A percentile compares a stretch with the other conserved stretches of the same genome.
Conservation (phyloP, 2,888 invertebrate genomes). For the Rhimphoctona megacephalus region DNA sequence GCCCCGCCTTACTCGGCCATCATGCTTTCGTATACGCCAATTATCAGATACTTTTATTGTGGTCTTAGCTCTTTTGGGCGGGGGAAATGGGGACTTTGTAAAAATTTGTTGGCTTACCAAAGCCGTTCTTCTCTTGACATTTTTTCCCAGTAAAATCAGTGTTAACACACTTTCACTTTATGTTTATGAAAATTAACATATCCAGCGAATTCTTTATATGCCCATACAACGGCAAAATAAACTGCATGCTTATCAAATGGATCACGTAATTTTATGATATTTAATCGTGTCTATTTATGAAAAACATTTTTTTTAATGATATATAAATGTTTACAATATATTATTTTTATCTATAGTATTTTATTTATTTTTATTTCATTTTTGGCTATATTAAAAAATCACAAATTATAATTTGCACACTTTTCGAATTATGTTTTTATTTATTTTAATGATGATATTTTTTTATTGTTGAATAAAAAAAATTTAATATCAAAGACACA, state of each 20-base stretch:
- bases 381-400: not conserved
- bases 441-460: no score
- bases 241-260: not conserved
- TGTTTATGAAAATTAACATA: not conserved
- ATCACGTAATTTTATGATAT: not conserved
- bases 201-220: not conserved
- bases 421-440: no score
- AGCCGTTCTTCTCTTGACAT: not conserved
- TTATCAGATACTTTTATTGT: conserved; percentile 80
- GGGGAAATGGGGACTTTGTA: conserved; percentile 3
- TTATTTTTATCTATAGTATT: not conserved
- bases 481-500: no score
- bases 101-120: conserved; percentile 19
- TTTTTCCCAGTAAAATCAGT: not conserved
- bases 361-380: not conserved
- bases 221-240: not conserved
- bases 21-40: conserved; percentile 78
- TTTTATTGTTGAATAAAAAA: no score
- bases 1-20: conserved; percentile 82
- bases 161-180: not conserved
- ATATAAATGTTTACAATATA: no score
- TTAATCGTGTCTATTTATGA: not conserved
- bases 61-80: conserved; percentile 34
- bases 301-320: no score
- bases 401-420: no score